Conservation (phyloP, 2,113 vertebrate species). For the Hippocampus abdominalis region DNA sequence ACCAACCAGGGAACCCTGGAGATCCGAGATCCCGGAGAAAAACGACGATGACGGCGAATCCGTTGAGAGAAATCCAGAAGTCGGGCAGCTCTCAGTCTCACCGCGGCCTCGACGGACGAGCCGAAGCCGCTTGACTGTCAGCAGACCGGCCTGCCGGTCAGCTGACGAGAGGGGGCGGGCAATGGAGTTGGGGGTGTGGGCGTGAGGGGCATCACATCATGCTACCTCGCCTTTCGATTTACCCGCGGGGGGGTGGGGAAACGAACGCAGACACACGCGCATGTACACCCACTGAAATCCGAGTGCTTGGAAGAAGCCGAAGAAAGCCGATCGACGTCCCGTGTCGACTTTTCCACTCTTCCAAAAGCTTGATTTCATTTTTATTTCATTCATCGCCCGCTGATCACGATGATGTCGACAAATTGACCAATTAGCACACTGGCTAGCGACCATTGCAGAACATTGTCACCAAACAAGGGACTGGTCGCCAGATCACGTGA, state of each 20-base stretch:
- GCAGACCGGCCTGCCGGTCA: conserved; percentile 52
- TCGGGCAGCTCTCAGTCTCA: neutral
- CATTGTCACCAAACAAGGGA: too few relatives aligned
- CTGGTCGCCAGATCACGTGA: too few relatives aligned
- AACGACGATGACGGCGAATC: neutral
- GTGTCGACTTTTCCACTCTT: too few relatives aligned
- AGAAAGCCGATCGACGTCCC: conserved; percentile 15
- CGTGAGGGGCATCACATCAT: neutral
- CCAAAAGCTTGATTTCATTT: too few relatives aligned
- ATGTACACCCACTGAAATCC: too few relatives aligned
- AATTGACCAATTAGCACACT: too few relatives aligned
- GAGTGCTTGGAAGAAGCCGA: neutral
- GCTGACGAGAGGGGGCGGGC: conserved; percentile 30
- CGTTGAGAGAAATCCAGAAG: neutral
- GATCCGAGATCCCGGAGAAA: neutral
- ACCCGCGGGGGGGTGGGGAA: neutral
- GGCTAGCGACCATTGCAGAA: too few relatives aligned
- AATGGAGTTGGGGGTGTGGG: neutral
- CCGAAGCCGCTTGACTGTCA: conserved; percentile 39
- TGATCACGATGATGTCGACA: too few relatives aligned
- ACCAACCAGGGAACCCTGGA: neutral
- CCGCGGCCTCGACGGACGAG: neutral
- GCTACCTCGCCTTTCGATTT: neutral
- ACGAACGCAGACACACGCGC: too few relatives aligned
- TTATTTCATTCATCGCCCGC: too few relatives aligned